Evolutionary conservation across 2,888 invertebrate genomes (phyloP), one percentile per base, ranked within the genome.

Genomic region (Andricus curvator): DNA sequence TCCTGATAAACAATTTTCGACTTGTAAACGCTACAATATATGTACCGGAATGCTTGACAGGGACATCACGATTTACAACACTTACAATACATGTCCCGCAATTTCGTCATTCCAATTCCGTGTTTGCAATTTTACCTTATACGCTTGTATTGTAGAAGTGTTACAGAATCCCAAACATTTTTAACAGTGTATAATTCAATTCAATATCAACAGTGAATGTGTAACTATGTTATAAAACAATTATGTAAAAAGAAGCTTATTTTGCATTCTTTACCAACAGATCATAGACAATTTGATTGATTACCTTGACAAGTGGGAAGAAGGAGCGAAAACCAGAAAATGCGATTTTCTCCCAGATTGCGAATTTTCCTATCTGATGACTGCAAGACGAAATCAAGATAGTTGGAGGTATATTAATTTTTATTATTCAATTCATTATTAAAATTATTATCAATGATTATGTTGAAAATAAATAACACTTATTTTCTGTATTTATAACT

Each of bases 361-460:
- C 29, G 44, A 41, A 5, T 83, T 80, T 37, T 22, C 17, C 13
- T 82, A 80, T 44, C 60, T 81, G 3, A 81, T 83, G 81, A 82
- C 81, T 0, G 56, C 79, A 33, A 41, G 78, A 29, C 41, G 78
- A 8, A 77, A 77, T 44, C 77, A 80, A n/a, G 80, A 80, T 33
- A 56, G 25, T 41, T 80, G 13, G 67, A 80, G 67, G 77, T 80
- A 48, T 41, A 41, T 8, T 44, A 51, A 51, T 44, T 5, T 48
- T 15, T 56, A 37, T n/a, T 68, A 20, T 20, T 56, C 2, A 56
- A 20, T 56, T 17, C 3, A n/a, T 3, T 56, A 20, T 20, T 56
- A 17, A 20, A 5, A 56, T 56, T 1, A 0, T 37, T 0, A 20
- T 20, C 2, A 2, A 0, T 13, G 2, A 13, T 13, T 13, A 41